Percentiles rank a stretch among this genome's conserved stretches.
Evolutionary conservation across 2,113 vertebrate species (phyloP).

Genomic region (Burhinus bistriatus): DNA sequence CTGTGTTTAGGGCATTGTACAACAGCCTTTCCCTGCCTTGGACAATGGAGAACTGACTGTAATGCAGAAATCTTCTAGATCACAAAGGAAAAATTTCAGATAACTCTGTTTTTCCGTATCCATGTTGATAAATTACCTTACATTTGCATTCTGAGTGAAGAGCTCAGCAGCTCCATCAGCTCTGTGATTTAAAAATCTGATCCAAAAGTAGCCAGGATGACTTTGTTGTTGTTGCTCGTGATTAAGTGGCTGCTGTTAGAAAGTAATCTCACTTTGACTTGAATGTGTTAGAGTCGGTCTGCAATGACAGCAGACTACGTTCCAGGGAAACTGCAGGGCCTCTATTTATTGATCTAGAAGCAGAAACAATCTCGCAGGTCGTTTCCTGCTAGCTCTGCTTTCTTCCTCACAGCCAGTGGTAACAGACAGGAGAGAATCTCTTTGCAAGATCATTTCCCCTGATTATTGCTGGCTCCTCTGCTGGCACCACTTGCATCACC

Average conservation of each 20-base stretch:
- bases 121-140: neutral
- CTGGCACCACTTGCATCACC: neutral
- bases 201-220: neutral
- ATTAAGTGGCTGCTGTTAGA: slow-evolving; percentile 27
- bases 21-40: neutral
- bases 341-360: slow-evolving; percentile 52
- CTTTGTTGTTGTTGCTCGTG: neutral
- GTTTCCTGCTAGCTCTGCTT: neutral
- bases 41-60: neutral
- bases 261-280: slow-evolving; percentile 23
- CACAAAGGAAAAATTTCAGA: neutral
- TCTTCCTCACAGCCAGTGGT: neutral
- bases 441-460: neutral
- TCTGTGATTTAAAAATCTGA: neutral
- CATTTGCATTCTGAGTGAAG: neutral
- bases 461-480: neutral
- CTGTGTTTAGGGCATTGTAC: neutral
- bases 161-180: neutral
- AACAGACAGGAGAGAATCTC: neutral
- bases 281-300: neutral
- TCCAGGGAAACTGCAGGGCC: neutral
- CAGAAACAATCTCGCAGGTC: slow-evolving; percentile 7
- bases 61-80: neutral
- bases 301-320: neutral
- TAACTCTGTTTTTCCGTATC: neutral